Conservation (phyloP, 2,888 invertebrate species). For the Emmelina monodactyla region DNA sequence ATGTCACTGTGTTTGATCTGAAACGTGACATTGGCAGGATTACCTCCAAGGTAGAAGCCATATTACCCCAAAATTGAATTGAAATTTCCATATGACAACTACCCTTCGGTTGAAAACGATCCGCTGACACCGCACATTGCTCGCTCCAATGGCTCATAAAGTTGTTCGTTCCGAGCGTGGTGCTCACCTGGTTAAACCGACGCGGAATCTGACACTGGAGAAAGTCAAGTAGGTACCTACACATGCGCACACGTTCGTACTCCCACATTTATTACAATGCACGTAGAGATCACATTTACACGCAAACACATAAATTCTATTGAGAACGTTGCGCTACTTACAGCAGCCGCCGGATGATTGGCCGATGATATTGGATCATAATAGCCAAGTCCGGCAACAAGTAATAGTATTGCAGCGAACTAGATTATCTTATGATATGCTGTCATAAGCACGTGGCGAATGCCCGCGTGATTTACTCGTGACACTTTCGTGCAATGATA, state of each 20-base stretch:
- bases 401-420: slow-evolving; percentile 22
- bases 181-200: slow-evolving; percentile 56
- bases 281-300: neutral
- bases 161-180: slow-evolving; percentile 21
- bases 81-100: too few species aligned
- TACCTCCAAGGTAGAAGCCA: too few species aligned
- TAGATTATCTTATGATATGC: slow-evolving; percentile 32
- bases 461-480: slow-evolving; percentile 21
- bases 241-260: slow-evolving; percentile 21
- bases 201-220: slow-evolving; percentile 51
- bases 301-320: neutral
- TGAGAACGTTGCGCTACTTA: slow-evolving; percentile 36
- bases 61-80: too few species aligned
- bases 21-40: too few species aligned
- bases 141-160: slow-evolving; percentile 35
- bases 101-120: slow-evolving; percentile 42
- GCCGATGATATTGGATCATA: slow-evolving; percentile 49
- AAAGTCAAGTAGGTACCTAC: slow-evolving; percentile 63
- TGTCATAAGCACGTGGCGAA: slow-evolving; percentile 31
- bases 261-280: slow-evolving; percentile 1
- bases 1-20: too few species aligned
- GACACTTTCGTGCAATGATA: slow-evolving; percentile 21
- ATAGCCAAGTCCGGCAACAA: slow-evolving; percentile 41
- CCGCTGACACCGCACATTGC: slow-evolving; percentile 26
- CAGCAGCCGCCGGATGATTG: slow-evolving; percentile 33